Conservation (phyloP, 2,888 invertebrate species). For the Morpho helenor region DNA sequence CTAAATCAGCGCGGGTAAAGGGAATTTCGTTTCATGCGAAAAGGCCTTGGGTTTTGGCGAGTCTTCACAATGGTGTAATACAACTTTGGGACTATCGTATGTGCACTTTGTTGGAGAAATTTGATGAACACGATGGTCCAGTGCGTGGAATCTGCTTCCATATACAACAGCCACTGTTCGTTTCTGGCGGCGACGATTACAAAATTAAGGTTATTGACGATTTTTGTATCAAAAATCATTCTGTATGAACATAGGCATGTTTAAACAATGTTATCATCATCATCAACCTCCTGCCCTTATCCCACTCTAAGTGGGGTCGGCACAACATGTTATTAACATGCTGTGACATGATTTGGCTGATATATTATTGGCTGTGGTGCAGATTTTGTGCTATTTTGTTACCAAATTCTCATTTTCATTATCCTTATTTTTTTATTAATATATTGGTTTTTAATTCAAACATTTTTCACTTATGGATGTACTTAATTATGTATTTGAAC, state of each 20-base stretch:
- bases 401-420: too few relatives aligned
- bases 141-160: slow-evolving; percentile 99
- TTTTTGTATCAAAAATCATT: neutral
- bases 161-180: slow-evolving; percentile 98
- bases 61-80: slow-evolving; percentile 98
- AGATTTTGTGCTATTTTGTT: too few relatives aligned
- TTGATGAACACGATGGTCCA: slow-evolving; percentile 99
- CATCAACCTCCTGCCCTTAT: too few relatives aligned
- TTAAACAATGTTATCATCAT: neutral
- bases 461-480: too few relatives aligned
- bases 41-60: slow-evolving; percentile 97
- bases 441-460: too few relatives aligned
- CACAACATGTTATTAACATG: too few relatives aligned
- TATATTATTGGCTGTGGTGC: too few relatives aligned
- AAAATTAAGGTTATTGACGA: slow-evolving; percentile 91
- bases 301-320: too few relatives aligned
- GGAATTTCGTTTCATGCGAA: slow-evolving; percentile 99
- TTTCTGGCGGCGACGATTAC: slow-evolving; percentile 99
- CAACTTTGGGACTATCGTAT: slow-evolving; percentile 99
- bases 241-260: neutral
- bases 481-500: too few relatives aligned
- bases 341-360: too few relatives aligned
- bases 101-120: slow-evolving; percentile 99
- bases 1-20: slow-evolving; percentile 98
- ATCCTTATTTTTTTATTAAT: too few relatives aligned